These are phyloP conservation scores for Thelaira solivaga DNA, from an alignment of 2,888 invertebrate genomes.

Conservation along the genomic window DNA sequence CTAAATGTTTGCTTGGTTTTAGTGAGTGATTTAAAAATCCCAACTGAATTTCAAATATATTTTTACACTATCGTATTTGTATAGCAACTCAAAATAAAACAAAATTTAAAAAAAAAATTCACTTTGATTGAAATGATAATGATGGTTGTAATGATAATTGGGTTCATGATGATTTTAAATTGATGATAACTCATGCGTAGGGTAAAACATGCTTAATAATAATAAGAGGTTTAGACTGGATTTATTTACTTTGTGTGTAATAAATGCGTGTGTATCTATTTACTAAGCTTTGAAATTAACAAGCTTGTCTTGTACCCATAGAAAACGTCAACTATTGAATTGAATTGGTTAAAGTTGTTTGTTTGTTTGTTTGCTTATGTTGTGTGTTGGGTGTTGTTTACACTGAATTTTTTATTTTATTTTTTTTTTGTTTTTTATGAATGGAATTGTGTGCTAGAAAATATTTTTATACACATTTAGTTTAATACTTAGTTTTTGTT, in stretches of 20 bases:
- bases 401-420: background rate
- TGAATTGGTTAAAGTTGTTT: no score
- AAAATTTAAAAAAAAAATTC: background rate
- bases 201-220: constrained; percentile 41
- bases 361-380: no score
- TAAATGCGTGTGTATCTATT: background rate
- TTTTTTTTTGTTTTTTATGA: no score
- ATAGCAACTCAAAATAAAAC: constrained; percentile 22
- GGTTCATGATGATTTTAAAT: constrained; percentile 23
- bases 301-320: no score
- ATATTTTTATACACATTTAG: no score
- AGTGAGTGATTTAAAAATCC: background rate
- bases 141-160: constrained; percentile 37
- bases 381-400: background rate
- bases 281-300: background rate
- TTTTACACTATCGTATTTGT: background rate
- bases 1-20: constrained; percentile 15
- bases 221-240: background rate
- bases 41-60: background rate
- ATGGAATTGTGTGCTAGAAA: no score
- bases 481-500: no score
- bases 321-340: background rate
- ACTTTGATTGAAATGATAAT: background rate
- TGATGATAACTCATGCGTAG: constrained; percentile 48
- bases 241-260: constrained; percentile 12